These are phyloP conservation scores for Epizoanthus scotinus DNA, from an alignment of 92 coral and sea anemone species.

Conservation along the genomic window DNA sequence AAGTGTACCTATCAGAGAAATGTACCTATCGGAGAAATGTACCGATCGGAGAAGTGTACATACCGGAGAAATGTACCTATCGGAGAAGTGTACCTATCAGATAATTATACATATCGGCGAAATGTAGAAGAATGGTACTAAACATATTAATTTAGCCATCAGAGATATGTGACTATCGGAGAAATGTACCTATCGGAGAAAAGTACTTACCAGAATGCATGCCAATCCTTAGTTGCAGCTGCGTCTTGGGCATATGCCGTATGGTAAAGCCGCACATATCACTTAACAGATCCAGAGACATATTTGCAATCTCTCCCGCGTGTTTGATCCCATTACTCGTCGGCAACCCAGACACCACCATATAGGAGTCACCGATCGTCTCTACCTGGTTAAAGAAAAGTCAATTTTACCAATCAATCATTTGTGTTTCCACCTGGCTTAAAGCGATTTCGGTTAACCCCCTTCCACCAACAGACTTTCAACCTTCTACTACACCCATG, in stretches of 20 bases:
- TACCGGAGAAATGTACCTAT: too few relatives aligned
- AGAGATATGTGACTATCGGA: too few relatives aligned
- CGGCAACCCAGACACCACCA: conserved; percentile 91
- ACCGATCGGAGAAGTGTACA: too few relatives aligned
- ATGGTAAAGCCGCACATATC: conserved; percentile 67
- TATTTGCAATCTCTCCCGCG: conserved; percentile 87
- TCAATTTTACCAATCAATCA: not conserved
- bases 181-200: too few relatives aligned
- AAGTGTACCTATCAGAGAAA: too few relatives aligned
- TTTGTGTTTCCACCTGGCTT: not conserved
- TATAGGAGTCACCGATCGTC: conserved; percentile 87
- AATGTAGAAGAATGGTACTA: too few relatives aligned
- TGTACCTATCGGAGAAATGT: too few relatives aligned
- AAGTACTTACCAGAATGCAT: conserved; percentile 70
- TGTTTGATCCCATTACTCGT: conserved; percentile 67
- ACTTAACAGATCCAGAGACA: conserved; percentile 83
- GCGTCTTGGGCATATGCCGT: conserved; percentile 66
- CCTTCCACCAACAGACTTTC: not conserved
- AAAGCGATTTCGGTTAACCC: not conserved
- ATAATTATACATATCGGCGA: too few relatives aligned
- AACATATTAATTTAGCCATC: too few relatives aligned
- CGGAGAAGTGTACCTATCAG: too few relatives aligned
- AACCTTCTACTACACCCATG: too few relatives aligned
- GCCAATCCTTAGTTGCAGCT: conserved; percentile 81
- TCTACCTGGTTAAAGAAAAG: conserved; percentile 59